These are phyloP conservation scores for Drosophila falleni DNA, from an alignment of 2,888 invertebrate species.

Conservation along the genomic window DNA sequence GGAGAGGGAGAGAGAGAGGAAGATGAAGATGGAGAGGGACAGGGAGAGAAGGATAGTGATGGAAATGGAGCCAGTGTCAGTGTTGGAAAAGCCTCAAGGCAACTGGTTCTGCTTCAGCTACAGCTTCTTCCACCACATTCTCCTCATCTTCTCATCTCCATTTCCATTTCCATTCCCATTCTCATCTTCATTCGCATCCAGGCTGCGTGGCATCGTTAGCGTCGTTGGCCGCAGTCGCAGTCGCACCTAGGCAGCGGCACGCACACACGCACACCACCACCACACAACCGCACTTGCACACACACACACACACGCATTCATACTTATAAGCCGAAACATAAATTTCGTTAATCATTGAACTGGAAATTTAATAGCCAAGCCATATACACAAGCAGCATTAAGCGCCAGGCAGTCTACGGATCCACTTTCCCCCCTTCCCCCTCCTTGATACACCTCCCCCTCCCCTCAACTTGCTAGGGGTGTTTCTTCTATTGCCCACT, in stretches of 20 bases:
- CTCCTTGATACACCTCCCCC: background rate
- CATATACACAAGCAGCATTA: slow-evolving; percentile 61
- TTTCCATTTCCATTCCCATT: no score
- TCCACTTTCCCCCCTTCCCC: background rate
- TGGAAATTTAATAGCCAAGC: slow-evolving; percentile 78
- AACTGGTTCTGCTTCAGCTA: slow-evolving; percentile 20
- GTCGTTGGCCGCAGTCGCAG: slow-evolving; percentile 35
- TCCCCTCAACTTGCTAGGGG: slow-evolving; percentile 1
- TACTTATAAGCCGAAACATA: slow-evolving; percentile 73
- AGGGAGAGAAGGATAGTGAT: background rate
- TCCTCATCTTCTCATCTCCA: background rate
- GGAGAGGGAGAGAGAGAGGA: background rate
- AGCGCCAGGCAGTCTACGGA: slow-evolving; percentile 50
- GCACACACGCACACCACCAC: slow-evolving; percentile 26
- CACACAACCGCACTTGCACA: slow-evolving; percentile 5
- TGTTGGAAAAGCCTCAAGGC: slow-evolving; percentile 21
- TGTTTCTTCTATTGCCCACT: slow-evolving; percentile 14
- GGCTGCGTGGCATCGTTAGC: slow-evolving; percentile 52
- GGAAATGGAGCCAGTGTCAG: background rate
- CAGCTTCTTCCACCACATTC: background rate
- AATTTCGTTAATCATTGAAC: slow-evolving; percentile 80
- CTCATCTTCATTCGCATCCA: slow-evolving; percentile 36
- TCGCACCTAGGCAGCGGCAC: slow-evolving; percentile 68
- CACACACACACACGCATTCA: slow-evolving; percentile 15
- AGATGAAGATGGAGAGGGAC: background rate